phyloP scores from a whole-genome alignment of 2,113 vertebrate species.

The Lagopus leucura region DNA sequence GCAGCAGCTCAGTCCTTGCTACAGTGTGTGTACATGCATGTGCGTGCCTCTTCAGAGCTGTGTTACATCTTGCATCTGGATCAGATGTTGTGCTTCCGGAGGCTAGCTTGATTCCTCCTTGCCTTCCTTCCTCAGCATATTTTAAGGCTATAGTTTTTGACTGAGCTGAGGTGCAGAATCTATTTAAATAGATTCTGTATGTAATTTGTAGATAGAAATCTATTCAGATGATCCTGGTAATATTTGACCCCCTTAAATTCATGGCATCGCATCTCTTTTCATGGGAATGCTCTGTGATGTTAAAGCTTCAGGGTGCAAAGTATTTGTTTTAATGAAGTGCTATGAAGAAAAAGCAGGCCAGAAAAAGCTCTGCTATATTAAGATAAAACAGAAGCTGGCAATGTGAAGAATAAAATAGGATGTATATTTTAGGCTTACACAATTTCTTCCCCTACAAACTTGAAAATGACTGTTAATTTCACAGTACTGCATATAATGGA shows the following conservation, averaged over 20 bases:
- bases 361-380: conserved; percentile 44
- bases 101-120: neutral
- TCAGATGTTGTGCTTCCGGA: neutral
- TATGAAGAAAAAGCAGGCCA: neutral
- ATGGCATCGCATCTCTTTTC: conserved; percentile 18
- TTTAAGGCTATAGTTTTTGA: neutral
- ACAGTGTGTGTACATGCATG: neutral
- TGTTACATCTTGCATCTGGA: neutral
- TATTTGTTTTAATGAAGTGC: conserved; percentile 12
- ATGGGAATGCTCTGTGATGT: conserved; percentile 55
- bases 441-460: neutral
- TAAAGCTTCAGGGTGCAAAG: conserved; percentile 59
- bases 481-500: neutral
- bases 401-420: neutral
- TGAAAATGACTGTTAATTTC: neutral
- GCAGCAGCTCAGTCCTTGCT: neutral
- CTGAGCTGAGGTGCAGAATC: neutral
- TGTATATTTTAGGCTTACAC: neutral
- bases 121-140: neutral
- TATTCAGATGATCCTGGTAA: conserved; percentile 11
- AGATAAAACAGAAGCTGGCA: conserved; percentile 56
- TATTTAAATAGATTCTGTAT: neutral
- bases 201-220: neutral
- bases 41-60: neutral
- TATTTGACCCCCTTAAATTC: conserved; percentile 17